Base-by-base conservation (phyloP, 2,888 invertebrate genomes). In the Coelopa pilipes region DNA sequence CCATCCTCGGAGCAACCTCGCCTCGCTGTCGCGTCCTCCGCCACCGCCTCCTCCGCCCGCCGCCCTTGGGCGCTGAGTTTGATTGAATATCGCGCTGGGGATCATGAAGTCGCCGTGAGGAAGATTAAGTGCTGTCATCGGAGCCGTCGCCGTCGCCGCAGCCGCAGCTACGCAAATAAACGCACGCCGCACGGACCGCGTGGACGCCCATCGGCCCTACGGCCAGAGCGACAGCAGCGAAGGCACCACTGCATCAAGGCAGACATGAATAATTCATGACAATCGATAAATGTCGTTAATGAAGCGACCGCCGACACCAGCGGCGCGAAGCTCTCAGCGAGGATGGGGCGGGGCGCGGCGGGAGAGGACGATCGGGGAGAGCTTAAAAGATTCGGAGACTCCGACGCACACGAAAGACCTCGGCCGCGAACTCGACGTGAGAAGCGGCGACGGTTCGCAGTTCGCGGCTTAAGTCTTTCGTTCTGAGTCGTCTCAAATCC, bases 91-190 rank as follows among this genome's bases (percentile, higher is more conserved):
- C 65, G 55, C 63, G 34, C 17, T 17, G 55, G 63, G 57, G 65
- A 65, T 71, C 71, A 71, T 63, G 71, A 71, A 71, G 71, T 71
- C n/a, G 17, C 71, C 45, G 21, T 71, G 71, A 71, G 53, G 71
- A 71, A 71, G 71, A 71, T 71, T 53, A 71, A 71, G 34, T 71
- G 65, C 71, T 71, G 71, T 55, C 71, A 71, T 46, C 71, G 55
- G 53, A 53, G 65, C 63, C 65, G 71, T 53, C 49, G 59, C 59
- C 15, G 46, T 11, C 11, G 17, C 46, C 11, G 57, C 68, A 55
- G 17, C 34, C 45, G 19, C 46, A 45, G 19, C 11, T n/a, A 57
- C 55, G 57, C 59, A 69, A 69, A 69, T 69, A 47, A 69, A 69
- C 45, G 21, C 45, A 19, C 57, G 57, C 57, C 63, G 15, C 17